phyloP scores from a whole-genome alignment of 1,140 invertebrate genomes.

The Trachymyrmex cornetzi region DNA sequence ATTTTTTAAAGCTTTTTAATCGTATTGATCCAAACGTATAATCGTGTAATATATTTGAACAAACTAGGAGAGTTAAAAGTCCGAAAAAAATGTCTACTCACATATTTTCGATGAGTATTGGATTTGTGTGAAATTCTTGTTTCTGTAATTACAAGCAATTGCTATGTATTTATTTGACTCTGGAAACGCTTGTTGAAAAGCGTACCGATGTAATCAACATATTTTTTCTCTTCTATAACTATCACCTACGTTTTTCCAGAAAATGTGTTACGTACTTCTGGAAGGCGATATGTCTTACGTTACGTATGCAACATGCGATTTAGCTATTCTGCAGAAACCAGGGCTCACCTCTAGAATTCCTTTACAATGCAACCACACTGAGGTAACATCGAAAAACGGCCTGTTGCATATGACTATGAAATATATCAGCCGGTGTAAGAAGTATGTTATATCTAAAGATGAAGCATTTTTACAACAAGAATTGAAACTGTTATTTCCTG shows the following conservation, averaged over 20 bases:
- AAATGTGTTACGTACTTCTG: slow-evolving; percentile 46
- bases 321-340: slow-evolving; percentile 62
- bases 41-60: too few species aligned
- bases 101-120: not conserved
- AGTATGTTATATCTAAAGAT: slow-evolving; percentile 50
- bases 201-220: slow-evolving; percentile 21
- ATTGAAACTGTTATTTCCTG: slow-evolving; percentile 34
- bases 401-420: slow-evolving; percentile 62
- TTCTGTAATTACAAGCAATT: not conserved
- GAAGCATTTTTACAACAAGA: slow-evolving; percentile 34
- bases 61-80: not conserved
- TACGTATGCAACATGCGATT: slow-evolving; percentile 65
- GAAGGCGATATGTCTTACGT: slow-evolving; percentile 53
- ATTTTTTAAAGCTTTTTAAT: too few species aligned
- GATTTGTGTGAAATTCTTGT: not conserved
- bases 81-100: not conserved
- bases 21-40: too few species aligned
- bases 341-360: slow-evolving; percentile 58
- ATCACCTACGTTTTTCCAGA: slow-evolving; percentile 19
- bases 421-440: slow-evolving; percentile 51
- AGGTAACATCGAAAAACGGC: slow-evolving; percentile 63
- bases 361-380: slow-evolving; percentile 51
- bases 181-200: not conserved
- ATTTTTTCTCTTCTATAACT: slow-evolving; percentile 31
- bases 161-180: not conserved